phyloP scores from a whole-genome alignment of 2,888 invertebrate genomes.

The Dascillus cervinus region DNA sequence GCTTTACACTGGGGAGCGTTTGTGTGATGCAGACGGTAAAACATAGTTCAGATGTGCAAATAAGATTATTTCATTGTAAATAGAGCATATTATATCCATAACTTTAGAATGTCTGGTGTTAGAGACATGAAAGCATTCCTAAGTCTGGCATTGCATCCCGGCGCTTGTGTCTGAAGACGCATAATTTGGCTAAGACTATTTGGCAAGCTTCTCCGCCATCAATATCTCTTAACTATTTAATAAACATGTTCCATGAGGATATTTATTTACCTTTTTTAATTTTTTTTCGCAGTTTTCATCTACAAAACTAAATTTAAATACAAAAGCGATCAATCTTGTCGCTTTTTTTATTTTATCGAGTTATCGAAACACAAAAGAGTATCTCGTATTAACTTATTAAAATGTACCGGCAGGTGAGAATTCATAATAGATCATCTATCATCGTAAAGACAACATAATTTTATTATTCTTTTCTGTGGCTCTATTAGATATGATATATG shows the following conservation, averaged over 20 bases:
- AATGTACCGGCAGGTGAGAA: constrained; percentile 16
- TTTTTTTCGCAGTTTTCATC: too few relatives aligned
- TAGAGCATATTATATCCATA: neutral
- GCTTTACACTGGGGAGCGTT: too few relatives aligned
- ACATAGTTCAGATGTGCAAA: too few relatives aligned
- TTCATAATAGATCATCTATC: constrained; percentile 16
- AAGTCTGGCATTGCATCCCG: neutral
- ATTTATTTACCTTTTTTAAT: too few relatives aligned
- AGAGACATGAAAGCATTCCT: neutral
- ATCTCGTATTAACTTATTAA: constrained; percentile 14
- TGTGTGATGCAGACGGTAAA: too few relatives aligned
- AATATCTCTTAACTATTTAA: too few relatives aligned
- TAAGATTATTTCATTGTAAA: too few relatives aligned
- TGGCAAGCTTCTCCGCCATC: too few relatives aligned
- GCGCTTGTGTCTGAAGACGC: neutral
- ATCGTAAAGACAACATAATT: constrained; percentile 10
- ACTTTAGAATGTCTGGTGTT: neutral
- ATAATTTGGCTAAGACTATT: neutral
- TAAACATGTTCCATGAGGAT: too few relatives aligned
- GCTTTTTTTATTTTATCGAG: constrained; percentile 11
- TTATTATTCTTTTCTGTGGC: too few relatives aligned
- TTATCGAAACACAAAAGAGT: constrained; percentile 7
- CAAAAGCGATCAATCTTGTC: constrained; percentile 14
- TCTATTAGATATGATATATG: too few relatives aligned
- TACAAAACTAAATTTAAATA: constrained; percentile 10